These are phyloP conservation scores for Ciconia nigra DNA, from an alignment of 2,797 vertebrate species.

Conservation along the genomic window DNA sequence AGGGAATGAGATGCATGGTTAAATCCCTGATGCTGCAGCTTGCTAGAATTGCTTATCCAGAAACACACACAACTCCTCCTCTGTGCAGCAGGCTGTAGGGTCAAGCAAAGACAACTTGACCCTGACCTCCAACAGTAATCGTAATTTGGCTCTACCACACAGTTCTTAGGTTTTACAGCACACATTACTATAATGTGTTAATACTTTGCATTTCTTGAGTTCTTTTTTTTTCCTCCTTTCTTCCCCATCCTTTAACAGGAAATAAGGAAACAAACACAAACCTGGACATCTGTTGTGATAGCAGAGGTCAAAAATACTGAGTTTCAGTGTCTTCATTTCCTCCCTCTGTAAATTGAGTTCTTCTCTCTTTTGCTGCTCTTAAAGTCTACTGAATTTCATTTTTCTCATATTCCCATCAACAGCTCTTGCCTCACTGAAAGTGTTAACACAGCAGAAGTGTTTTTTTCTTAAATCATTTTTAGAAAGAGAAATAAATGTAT, in stretches of 20 bases:
- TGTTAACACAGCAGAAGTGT: not conserved
- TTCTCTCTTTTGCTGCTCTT: not conserved
- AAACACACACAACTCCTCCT: not conserved
- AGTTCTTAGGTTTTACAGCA: not conserved
- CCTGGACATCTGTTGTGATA: not conserved
- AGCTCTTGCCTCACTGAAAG: not conserved
- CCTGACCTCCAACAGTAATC: not conserved
- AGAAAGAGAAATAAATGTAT: not conserved
- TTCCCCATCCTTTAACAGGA: not conserved
- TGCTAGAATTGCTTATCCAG: not conserved
- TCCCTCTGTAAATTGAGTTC: not conserved
- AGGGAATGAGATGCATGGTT: not conserved
- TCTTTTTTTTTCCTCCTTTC: accelerated
- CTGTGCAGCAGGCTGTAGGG: not conserved
- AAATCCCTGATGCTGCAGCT: not conserved
- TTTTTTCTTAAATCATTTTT: not conserved
- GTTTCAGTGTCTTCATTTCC: not conserved
- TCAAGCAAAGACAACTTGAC: not conserved
- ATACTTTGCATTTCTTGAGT: not conserved
- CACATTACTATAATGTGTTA: not conserved
- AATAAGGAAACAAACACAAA: not conserved
- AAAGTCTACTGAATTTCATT: not conserved
- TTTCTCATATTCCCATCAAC: not conserved
- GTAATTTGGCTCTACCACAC: not conserved
- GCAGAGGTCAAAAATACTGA: not conserved